phyloP scores from a whole-genome alignment of 2,113 vertebrate genomes.

The Kryptolebias marmoratus region DNA sequence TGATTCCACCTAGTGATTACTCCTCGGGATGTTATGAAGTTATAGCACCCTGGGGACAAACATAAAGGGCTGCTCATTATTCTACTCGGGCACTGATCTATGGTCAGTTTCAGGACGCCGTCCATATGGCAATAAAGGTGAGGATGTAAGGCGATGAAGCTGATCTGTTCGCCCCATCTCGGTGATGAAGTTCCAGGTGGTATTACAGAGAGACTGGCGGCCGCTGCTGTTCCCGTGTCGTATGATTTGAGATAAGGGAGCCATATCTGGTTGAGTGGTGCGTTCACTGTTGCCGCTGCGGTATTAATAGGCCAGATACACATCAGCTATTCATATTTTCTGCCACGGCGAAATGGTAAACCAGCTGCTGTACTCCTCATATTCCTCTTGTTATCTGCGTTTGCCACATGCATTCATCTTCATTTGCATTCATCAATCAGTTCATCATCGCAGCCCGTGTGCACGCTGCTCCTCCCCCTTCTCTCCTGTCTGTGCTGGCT shows the following conservation, averaged over 20 bases:
- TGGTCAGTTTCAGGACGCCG: conserved; percentile 46
- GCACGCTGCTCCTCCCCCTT: conserved; percentile 12
- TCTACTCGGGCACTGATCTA: conserved; percentile 27
- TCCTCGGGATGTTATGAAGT: conserved; percentile 17
- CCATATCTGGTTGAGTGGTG: conserved; percentile 59
- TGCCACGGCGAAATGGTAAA: conserved; percentile 44
- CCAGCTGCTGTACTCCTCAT: conserved; percentile 51
- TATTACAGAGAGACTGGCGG: conserved; percentile 22
- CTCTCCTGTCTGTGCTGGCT: conserved; percentile 23
- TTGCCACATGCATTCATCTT: conserved; percentile 72
- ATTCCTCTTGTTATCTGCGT: conserved; percentile 70
- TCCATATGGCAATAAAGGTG: conserved; percentile 53
- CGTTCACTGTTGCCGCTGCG: conserved; percentile 43
- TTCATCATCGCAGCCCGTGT: conserved; percentile 60
- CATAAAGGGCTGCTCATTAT: conserved; percentile 28
- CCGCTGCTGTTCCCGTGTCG: conserved; percentile 25
- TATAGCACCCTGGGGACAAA: conserved; percentile 27
- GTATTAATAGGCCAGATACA: conserved; percentile 70
- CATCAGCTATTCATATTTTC: conserved; percentile 65
- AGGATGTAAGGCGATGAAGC: conserved; percentile 42
- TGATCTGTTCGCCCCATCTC: conserved; percentile 33
- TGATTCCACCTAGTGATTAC: conserved; percentile 6
- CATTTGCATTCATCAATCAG: conserved; percentile 79
- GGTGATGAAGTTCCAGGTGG: conserved; percentile 62
- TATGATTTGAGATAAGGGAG: conserved; percentile 49